These are phyloP conservation scores for Argentina silus DNA, from an alignment of 2,797 vertebrate genomes.

Conservation along the genomic window DNA sequence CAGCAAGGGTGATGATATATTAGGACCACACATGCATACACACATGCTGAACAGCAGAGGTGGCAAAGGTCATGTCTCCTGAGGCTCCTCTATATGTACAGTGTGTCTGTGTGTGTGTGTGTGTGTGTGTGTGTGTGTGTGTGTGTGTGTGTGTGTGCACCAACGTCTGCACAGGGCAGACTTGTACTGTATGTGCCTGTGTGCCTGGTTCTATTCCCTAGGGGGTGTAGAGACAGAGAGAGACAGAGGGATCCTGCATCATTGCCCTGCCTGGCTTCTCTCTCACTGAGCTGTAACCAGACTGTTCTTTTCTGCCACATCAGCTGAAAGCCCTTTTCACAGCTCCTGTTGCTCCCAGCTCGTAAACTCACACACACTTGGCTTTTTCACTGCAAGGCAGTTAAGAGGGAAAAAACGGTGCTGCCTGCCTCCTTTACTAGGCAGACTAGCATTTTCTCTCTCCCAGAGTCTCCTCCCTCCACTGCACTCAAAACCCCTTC, in stretches of 20 bases:
- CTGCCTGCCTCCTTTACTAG: neutral
- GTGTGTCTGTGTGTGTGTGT: neutral
- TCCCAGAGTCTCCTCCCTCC: slow-evolving; percentile 8
- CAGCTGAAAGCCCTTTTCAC: slow-evolving; percentile 75
- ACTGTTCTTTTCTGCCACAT: slow-evolving; percentile 72
- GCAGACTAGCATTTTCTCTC: neutral
- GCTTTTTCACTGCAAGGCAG: slow-evolving; percentile 42
- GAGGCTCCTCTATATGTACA: slow-evolving; percentile 33
- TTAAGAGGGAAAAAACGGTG: neutral
- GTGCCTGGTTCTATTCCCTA: neutral
- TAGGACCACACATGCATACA: slow-evolving; percentile 54
- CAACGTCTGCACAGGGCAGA: slow-evolving; percentile 26
- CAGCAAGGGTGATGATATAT: slow-evolving; percentile 43
- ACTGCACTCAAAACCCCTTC: slow-evolving; percentile 17
- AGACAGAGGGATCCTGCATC: neutral
- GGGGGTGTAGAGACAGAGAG: neutral
- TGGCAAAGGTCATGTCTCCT: slow-evolving; percentile 44
- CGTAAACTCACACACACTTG: slow-evolving; percentile 64
- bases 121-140: neutral
- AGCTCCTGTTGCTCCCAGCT: slow-evolving; percentile 78
- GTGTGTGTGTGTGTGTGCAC: neutral
- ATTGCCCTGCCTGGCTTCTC: slow-evolving; percentile 29
- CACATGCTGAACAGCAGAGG: slow-evolving; percentile 34
- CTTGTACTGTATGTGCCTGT: neutral
- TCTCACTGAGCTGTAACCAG: slow-evolving; percentile 20